Conservation (phyloP, 1,140 invertebrate genomes). For the Holotrichia oblita region DNA sequence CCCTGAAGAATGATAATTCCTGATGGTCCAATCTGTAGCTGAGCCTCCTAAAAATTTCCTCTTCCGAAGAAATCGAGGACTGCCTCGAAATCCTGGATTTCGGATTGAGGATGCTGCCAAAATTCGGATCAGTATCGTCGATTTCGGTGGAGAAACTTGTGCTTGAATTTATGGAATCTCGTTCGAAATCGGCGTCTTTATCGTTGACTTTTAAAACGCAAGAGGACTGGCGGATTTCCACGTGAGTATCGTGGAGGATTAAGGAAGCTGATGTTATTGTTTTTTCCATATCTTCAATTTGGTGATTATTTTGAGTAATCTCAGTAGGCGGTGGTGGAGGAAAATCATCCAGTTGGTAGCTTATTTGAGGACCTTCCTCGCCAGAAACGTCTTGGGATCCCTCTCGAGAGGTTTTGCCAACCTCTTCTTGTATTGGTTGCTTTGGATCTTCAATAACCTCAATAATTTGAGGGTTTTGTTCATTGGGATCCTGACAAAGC, state of each 20-base stretch:
- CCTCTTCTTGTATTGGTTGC: background rate
- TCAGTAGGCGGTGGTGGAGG: too few species aligned
- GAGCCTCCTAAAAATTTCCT: background rate
- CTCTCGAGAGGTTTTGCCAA: background rate
- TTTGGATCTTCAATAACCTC: background rate
- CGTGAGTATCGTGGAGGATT: background rate
- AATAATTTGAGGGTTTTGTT: background rate
- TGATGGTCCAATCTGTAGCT: slow-evolving; percentile 19
- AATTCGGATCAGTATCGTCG: slow-evolving; percentile 29
- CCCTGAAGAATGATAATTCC: background rate
- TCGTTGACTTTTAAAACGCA: background rate
- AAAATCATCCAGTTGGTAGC: too few species aligned
- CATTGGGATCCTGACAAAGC: too few species aligned
- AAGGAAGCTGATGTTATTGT: background rate
- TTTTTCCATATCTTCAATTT: slow-evolving; percentile 20
- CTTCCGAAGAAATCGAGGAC: slow-evolving; percentile 5
- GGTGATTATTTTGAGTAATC: background rate
- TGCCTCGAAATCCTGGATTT: background rate
- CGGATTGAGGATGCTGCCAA: slow-evolving; percentile 8
- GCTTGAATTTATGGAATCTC: background rate
- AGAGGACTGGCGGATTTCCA: background rate
- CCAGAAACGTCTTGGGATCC: background rate
- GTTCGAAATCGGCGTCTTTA: background rate
- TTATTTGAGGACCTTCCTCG: background rate
- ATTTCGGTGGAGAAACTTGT: slow-evolving; percentile 28